Base-by-base conservation (phyloP, 1,140 invertebrate species). In the Paramacrobiotus metropolitanus region DNA sequence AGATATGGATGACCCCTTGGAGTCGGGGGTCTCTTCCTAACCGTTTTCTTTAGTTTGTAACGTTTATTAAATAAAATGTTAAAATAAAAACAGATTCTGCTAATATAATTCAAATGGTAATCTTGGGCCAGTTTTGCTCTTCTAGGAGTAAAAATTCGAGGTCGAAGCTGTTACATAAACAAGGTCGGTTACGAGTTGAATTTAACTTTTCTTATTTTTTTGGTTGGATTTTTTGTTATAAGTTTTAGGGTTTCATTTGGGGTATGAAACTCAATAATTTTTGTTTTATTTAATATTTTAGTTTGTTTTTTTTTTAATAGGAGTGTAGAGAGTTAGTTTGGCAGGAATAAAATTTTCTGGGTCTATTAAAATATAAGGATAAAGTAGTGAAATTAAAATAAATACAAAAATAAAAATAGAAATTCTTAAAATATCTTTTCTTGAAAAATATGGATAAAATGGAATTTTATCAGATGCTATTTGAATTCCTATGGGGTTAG, bases 131-230 rank as follows among this genome's bases (percentile, higher is more conserved):
- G n/a, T n/a, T n/a, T n/a, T n/a, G n/a, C n/a, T n/a, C n/a, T n/a
- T n/a, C n/a, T n/a, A n/a, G n/a, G n/a, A n/a, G n/a, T n/a, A n/a
- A n/a, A n/a, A n/a, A n/a, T n/a, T n/a, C n/a, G n/a, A n/a, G n/a
- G n/a, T n/a, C n/a, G n/a, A n/a, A n/a, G n/a, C n/a, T n/a, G n/a
- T n/a, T n/a, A n/a, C n/a, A n/a, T n/a, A n/a, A n/a, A n/a, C n/a
- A n/a, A n/a, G 66, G 78, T 82, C 77, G 81, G 80, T 70, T 82
- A 81, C 78, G 79, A 82, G 70, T 77, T 82, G 30, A 77, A 74
- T 34, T 74, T 81, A 45, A 28, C 59, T 60, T 63, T 70, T n/a
- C 31, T 66, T 55, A 29, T 68, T 15, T 44, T 71, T 21, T 30
- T 29, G 44, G 48, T 65, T 44, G 9, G 64, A 34, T 44, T 68